Evolutionary conservation across 2,797 vertebrate genomes (phyloP).

Genomic region (Phoebastria nigripes): DNA sequence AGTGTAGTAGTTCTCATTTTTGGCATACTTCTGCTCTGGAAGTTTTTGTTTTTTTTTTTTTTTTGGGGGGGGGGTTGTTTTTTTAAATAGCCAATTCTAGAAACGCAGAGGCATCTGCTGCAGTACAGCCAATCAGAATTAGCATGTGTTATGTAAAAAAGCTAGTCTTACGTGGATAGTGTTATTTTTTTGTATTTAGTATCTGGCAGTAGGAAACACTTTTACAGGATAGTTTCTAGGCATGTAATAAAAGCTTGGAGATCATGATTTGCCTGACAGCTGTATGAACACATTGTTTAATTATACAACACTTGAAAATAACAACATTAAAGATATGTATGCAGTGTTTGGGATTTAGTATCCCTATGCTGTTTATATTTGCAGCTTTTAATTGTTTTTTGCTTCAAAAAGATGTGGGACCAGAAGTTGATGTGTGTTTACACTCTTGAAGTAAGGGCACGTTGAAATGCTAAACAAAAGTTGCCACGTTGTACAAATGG

Average conservation of each 20-base stretch:
- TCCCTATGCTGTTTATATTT: constrained; percentile 23
- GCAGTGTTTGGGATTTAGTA: constrained; percentile 15
- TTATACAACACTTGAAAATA: constrained; percentile 49
- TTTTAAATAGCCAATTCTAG: not conserved
- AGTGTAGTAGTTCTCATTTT: not conserved
- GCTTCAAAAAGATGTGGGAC: constrained; percentile 18
- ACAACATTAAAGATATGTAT: not conserved
- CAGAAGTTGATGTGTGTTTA: constrained; percentile 15
- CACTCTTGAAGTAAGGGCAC: constrained; percentile 6
- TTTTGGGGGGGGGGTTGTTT: no score
- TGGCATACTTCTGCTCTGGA: not conserved
- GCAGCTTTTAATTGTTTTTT: constrained; percentile 36
- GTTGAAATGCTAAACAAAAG: not conserved
- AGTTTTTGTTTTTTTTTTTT: not conserved
- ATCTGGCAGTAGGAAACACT: not conserved
- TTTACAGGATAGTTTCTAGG: not conserved
- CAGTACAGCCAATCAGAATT: not conserved
- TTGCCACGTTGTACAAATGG: not conserved
- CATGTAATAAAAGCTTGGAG: constrained; percentile 62
- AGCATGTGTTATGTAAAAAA: not conserved
- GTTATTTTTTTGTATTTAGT: not conserved
- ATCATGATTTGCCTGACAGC: constrained; percentile 60
- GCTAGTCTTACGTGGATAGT: not conserved
- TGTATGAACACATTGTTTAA: constrained; percentile 47
- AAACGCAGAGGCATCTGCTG: not conserved